Conservation (phyloP, 2,888 invertebrate genomes). For the Drosophila emarginata region DNA sequence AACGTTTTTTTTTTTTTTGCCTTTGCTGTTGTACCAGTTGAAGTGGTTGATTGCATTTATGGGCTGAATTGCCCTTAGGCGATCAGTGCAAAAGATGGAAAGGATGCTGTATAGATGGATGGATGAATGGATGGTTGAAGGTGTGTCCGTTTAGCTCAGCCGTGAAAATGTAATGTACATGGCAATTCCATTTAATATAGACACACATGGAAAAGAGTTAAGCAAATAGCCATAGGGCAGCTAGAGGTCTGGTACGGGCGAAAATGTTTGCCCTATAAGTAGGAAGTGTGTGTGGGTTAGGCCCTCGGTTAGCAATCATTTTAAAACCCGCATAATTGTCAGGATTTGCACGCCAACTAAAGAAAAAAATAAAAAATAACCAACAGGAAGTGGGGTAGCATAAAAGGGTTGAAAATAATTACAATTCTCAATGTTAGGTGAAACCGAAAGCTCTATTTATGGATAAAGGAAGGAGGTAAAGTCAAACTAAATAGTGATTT, state of each 20-base stretch:
- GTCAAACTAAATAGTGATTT: background rate
- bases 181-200: conserved; percentile 67
- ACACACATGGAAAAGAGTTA: conserved; percentile 61
- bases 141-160: conserved; percentile 71
- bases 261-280: background rate
- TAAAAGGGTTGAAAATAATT: conserved; percentile 3
- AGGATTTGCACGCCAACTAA: conserved; percentile 71
- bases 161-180: conserved; percentile 71
- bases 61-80: conserved; percentile 49
- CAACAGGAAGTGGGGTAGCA: conserved; percentile 16
- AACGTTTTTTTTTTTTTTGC: conserved; percentile 20
- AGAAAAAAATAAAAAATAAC: conserved; percentile 12
- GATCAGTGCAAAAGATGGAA: conserved; percentile 9
- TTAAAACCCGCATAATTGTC: conserved; percentile 77
- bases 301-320: conserved; percentile 57
- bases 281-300: conserved; percentile 9
- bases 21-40: conserved; percentile 30
- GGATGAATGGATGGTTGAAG: conserved; percentile 31
- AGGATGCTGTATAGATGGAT: conserved; percentile 23
- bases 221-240: conserved; percentile 67
- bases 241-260: background rate
- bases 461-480: background rate
- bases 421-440: conserved; percentile 1
- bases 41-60: conserved; percentile 76
- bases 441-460: conserved; percentile 1